Percentiles rank a stretch among this genome's conserved stretches.
Conservation (phyloP, 2,113 vertebrate genomes). For the Nothocercus nigrocapillus region DNA sequence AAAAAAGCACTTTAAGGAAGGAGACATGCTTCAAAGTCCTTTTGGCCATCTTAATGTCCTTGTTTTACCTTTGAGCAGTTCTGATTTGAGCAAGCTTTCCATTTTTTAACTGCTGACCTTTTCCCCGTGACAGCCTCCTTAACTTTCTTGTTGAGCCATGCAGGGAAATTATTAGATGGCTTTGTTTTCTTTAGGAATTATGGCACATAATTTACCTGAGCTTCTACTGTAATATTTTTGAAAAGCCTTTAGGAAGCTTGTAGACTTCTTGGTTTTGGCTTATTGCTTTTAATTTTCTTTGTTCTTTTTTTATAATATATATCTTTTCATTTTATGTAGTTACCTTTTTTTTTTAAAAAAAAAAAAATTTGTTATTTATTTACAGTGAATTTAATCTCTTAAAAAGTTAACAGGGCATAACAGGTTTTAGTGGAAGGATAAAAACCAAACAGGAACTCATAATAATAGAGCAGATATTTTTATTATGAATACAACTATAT, state of each 20-base stretch:
- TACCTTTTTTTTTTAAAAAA: not conserved
- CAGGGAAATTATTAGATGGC: not conserved
- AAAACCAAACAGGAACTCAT: not conserved
- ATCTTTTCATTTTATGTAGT: not conserved
- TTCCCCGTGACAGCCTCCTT: conserved; percentile 14
- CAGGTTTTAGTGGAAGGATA: not conserved
- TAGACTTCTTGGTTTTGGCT: not conserved
- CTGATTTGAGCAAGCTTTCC: not conserved
- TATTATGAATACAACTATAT: not conserved
- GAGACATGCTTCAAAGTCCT: not conserved
- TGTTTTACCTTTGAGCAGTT: not conserved
- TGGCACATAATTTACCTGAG: not conserved
- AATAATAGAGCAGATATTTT: not conserved
- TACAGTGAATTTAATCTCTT: not conserved
- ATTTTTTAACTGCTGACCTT: conserved; percentile 18
- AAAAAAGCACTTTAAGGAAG: fast-evolving
- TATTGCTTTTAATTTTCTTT: not conserved
- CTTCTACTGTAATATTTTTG: not conserved
- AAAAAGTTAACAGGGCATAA: not conserved
- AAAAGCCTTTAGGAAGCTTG: not conserved
- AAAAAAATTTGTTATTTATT: not conserved
- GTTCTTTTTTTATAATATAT: not conserved
- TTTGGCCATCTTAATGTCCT: not conserved
- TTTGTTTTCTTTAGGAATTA: conserved; percentile 43
- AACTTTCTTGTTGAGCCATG: not conserved